phyloP scores from a whole-genome alignment of 2,888 invertebrate genomes.

The Nomada ruficornis region DNA sequence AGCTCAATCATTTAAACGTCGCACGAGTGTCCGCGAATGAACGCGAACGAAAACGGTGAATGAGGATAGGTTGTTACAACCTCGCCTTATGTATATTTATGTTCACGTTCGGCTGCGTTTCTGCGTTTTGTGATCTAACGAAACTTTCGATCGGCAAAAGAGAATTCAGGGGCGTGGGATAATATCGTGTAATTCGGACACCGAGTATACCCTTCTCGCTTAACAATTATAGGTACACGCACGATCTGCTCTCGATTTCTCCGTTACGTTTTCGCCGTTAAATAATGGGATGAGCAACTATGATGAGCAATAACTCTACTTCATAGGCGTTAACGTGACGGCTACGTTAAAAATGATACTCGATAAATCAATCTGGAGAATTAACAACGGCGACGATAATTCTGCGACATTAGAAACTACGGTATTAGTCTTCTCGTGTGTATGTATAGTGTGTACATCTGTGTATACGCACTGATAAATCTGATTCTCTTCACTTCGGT shows the following conservation, averaged over 20 bases:
- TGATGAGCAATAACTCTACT: conserved; percentile 38
- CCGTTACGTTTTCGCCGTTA: conserved; percentile 29
- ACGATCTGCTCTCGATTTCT: not conserved
- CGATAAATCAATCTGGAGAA: conserved; percentile 50
- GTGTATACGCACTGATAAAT: conserved; percentile 52
- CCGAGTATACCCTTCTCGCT: conserved; percentile 37
- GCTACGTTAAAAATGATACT: conserved; percentile 45
- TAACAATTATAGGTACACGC: conserved; percentile 20
- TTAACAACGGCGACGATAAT: conserved; percentile 60
- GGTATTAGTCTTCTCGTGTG: conserved; percentile 69
- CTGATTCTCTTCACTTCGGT: conserved; percentile 12
- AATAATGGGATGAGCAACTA: conserved; percentile 48
- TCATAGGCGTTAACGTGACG: conserved; percentile 44
- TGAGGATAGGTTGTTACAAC: not conserved
- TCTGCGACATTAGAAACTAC: conserved; percentile 66
- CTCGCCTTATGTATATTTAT: not conserved
- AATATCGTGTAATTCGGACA: conserved; percentile 24
- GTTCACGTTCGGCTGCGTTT: not conserved
- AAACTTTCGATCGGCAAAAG: not conserved
- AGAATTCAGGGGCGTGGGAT: not conserved
- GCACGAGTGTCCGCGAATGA: conserved; percentile 15
- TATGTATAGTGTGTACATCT: conserved; percentile 69
- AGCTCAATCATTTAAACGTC: not conserved
- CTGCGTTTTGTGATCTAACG: not conserved
- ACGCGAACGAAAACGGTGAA: conserved; percentile 28